phyloP scores from a whole-genome alignment of 2,113 vertebrate genomes.

The Poeciliopsis occidentalis region DNA sequence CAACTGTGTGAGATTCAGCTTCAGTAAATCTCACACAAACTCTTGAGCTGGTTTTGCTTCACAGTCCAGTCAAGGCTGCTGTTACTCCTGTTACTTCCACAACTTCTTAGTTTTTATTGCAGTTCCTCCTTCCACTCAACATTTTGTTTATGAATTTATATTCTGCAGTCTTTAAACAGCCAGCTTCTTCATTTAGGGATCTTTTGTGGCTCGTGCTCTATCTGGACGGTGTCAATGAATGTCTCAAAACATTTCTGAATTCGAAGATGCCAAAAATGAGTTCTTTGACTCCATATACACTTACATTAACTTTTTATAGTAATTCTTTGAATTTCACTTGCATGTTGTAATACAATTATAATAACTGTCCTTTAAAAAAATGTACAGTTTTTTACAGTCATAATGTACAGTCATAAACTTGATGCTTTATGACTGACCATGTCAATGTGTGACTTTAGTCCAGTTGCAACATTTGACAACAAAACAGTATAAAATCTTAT shows the following conservation, averaged over 20 bases:
- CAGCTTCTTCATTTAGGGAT: background rate
- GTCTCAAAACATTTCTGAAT: too few relatives aligned
- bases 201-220: background rate
- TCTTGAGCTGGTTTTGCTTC: background rate
- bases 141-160: background rate
- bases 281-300: background rate
- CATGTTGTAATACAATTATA: background rate
- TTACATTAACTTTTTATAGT: too few relatives aligned
- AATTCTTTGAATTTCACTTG: background rate
- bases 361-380: background rate
- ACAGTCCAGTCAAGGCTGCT: background rate
- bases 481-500: background rate
- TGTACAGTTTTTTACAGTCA: too few relatives aligned
- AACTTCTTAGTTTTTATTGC: background rate
- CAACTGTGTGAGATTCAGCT: background rate
- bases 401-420: too few relatives aligned
- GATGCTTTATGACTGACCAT: background rate
- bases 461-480: background rate
- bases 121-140: background rate
- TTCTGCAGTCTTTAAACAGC: background rate
- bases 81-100: background rate
- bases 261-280: background rate
- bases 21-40: background rate
- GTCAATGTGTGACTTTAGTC: background rate
- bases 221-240: background rate